Evolutionary conservation across 2,797 vertebrate genomes (phyloP).

Genomic region (Hypotaenidia okinawae): DNA sequence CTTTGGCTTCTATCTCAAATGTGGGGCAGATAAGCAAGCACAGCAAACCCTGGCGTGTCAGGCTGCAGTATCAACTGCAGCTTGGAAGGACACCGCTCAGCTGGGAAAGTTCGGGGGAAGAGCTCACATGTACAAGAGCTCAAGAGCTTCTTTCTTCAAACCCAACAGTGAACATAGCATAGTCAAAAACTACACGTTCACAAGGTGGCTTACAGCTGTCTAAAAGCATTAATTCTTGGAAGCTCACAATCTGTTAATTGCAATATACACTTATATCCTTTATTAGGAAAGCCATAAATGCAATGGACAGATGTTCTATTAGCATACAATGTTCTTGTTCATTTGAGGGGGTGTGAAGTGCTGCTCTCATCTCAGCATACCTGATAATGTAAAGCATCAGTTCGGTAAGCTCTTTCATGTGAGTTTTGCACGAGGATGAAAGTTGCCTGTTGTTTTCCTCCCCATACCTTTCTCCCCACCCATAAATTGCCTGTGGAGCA

Average conservation of each 20-base stretch:
- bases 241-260: slow-evolving; percentile 4
- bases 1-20: not conserved
- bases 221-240: not conserved
- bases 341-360: fast-evolving
- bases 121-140: not conserved
- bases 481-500: not conserved
- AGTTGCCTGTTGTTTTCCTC: not conserved
- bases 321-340: fast-evolving
- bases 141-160: not conserved
- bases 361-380: fast-evolving
- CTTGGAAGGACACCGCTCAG: not conserved
- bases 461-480: not conserved
- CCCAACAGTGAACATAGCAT: not conserved
- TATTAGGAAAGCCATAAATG: not conserved
- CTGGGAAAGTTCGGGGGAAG: not conserved
- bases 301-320: not conserved
- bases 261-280: not conserved
- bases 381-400: not conserved
- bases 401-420: not conserved
- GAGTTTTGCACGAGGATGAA: not conserved
- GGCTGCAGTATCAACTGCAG: not conserved
- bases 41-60: not conserved
- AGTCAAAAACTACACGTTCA: not conserved
- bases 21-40: not conserved
- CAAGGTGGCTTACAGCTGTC: not conserved